Evolutionary conservation across 1,140 invertebrate genomes (phyloP).

Genomic region (Listronotus bonariensis): DNA sequence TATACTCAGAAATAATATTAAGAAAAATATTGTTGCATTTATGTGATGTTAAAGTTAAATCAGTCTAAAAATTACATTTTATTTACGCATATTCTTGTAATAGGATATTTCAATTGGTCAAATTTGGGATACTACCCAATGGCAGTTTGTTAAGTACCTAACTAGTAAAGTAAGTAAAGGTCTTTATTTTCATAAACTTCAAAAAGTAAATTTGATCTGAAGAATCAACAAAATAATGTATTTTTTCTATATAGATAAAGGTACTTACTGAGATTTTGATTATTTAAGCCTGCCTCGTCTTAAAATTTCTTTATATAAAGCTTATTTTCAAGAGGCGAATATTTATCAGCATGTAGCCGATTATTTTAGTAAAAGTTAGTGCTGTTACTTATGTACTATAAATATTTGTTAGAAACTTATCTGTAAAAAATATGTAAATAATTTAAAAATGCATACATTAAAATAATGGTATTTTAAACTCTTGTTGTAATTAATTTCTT

Average conservation of each 20-base stretch:
- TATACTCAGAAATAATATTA: conserved; percentile 3
- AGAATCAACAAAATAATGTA: conserved; percentile 20
- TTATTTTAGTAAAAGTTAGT: conserved; percentile 19
- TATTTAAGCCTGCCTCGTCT: background rate
- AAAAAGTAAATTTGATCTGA: conserved; percentile 12
- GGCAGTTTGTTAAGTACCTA: conserved; percentile 23
- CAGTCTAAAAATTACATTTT: conserved; percentile 16
- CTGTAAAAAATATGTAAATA: conserved; percentile 48
- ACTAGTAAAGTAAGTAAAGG: conserved; percentile 14
- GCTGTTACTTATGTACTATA: conserved; percentile 44
- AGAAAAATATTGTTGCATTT: conserved; percentile 14
- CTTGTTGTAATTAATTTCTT: conserved; percentile 11
- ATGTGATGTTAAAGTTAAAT: conserved; percentile 23
- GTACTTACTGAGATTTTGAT: too few species aligned
- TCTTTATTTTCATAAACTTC: conserved; percentile 22
- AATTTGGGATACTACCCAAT: conserved; percentile 11
- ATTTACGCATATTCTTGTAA: conserved; percentile 2
- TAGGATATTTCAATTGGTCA: conserved; percentile 2
- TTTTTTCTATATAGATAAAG: conserved; percentile 16
- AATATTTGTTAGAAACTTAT: conserved; percentile 48
- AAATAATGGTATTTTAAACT: conserved; percentile 37
- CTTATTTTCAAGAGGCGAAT: conserved; percentile 10
- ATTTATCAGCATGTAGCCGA: conserved; percentile 28
- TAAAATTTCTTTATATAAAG: background rate
- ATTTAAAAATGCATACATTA: conserved; percentile 42